These are phyloP conservation scores for Triops cancriformis DNA, from an alignment of 1,140 invertebrate genomes.

Conservation along the genomic window DNA sequence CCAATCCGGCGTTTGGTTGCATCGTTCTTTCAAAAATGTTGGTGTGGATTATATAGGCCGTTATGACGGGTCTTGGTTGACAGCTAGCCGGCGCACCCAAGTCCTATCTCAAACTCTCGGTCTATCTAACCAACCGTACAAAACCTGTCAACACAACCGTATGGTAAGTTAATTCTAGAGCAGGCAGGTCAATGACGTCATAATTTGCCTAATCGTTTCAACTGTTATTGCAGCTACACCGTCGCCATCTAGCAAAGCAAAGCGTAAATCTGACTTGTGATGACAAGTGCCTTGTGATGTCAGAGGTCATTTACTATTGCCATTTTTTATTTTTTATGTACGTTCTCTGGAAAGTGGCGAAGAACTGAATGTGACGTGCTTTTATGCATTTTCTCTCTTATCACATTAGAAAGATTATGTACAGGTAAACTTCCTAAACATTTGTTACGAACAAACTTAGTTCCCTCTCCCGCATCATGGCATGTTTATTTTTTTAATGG, in stretches of 20 bases:
- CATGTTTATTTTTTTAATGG: no score
- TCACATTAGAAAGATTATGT: background rate
- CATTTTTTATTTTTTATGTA: background rate
- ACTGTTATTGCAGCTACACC: background rate
- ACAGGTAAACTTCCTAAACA: background rate
- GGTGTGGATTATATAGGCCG: no score
- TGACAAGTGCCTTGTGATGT: slow-evolving; percentile 2
- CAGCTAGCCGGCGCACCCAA: no score
- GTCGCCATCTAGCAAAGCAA: background rate
- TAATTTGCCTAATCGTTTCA: background rate
- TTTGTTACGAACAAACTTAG: background rate
- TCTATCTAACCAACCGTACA: no score
- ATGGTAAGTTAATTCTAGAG: no score
- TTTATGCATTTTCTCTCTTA: background rate
- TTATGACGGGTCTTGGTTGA: no score
- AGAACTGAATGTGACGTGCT: background rate
- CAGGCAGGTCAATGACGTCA: no score
- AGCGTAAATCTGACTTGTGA: background rate
- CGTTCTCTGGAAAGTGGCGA: background rate
- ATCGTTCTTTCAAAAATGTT: no score
- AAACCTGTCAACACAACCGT: no score
- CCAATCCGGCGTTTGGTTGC: no score
- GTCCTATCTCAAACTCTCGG: no score
- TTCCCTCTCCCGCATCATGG: no score
- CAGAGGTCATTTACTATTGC: background rate